Conservation (phyloP, 2,797 vertebrate genomes). For the Valencia hispanica region DNA sequence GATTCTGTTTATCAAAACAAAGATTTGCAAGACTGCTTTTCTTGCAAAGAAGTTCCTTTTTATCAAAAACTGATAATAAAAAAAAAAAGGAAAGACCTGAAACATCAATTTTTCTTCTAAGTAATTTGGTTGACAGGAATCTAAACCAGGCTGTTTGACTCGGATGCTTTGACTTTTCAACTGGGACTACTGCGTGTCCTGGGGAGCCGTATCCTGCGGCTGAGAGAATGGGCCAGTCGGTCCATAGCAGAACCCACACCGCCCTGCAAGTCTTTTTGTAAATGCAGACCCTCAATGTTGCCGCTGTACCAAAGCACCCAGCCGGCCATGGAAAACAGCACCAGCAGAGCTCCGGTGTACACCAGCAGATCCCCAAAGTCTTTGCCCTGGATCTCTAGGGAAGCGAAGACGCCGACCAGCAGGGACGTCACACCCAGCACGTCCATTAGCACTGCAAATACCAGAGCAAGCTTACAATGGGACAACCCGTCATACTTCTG, state of each 20-base stretch:
- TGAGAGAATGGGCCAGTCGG: slow-evolving; percentile 84
- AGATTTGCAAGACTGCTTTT: not conserved
- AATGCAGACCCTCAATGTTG: slow-evolving; percentile 88
- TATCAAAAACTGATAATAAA: not conserved
- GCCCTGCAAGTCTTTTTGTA: slow-evolving; percentile 77
- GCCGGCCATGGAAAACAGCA: slow-evolving; percentile 86
- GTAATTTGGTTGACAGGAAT: not conserved
- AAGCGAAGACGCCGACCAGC: slow-evolving; percentile 87
- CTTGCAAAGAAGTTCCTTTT: not conserved
- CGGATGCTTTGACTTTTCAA: slow-evolving; percentile 22
- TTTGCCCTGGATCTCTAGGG: slow-evolving; percentile 82
- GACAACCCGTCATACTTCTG: slow-evolving; percentile 74
- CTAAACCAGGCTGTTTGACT: not conserved
- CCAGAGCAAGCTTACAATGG: slow-evolving; percentile 86
- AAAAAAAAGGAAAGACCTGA: not conserved
- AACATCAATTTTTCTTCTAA: not conserved
- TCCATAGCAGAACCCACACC: slow-evolving; percentile 80
- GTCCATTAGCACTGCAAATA: slow-evolving; percentile 87
- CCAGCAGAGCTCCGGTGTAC: slow-evolving; percentile 87
- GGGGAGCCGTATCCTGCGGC: slow-evolving; percentile 75
- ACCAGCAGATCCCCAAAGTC: slow-evolving; percentile 91
- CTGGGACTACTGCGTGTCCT: slow-evolving; percentile 68
- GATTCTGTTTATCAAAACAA: not conserved
- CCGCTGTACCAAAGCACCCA: slow-evolving; percentile 96
- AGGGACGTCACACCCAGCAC: slow-evolving; percentile 82